A percentile compares a stretch with the other conserved stretches of the same genome.
Conservation (phyloP, 1,140 invertebrate genomes). For the Globodera ellingtonae region DNA sequence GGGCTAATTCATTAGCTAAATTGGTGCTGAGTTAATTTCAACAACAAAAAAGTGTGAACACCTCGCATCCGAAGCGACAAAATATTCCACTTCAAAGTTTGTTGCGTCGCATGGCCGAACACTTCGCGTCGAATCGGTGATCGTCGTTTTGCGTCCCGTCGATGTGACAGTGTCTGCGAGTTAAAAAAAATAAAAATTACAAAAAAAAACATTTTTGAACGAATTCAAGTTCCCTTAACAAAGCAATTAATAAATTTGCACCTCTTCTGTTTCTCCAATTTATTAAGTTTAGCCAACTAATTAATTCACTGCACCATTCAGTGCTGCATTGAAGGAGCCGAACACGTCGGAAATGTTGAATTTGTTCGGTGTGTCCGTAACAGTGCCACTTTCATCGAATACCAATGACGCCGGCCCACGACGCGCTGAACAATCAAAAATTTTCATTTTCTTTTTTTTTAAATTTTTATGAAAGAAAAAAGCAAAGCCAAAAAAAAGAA, state of each 20-base stretch:
- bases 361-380: background rate
- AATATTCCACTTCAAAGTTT: constrained; percentile 95
- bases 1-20: too few relatives aligned
- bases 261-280: too few relatives aligned
- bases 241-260: too few relatives aligned
- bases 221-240: background rate
- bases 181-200: background rate
- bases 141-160: constrained; percentile 16
- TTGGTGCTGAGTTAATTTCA: too few relatives aligned
- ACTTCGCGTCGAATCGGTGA: constrained; percentile 21
- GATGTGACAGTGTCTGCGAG: constrained; percentile 8
- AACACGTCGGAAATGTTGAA: constrained; percentile 11
- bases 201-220: background rate
- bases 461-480: background rate
- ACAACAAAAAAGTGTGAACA: constrained; percentile 53
- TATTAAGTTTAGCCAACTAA: too few relatives aligned
- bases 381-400: constrained; percentile 18
- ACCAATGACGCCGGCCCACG: constrained; percentile 4
- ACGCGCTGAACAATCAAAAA: background rate
- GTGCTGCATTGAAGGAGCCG: background rate
- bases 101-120: constrained; percentile 80
- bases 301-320: too few relatives aligned
- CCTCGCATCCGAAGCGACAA: constrained; percentile 98
- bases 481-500: background rate
- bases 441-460: too few relatives aligned